A percentile compares a stretch with the other conserved stretches of the same genome.
phyloP scores from a whole-genome alignment of 2,797 vertebrate species.

The Tragelaphus oryx region DNA sequence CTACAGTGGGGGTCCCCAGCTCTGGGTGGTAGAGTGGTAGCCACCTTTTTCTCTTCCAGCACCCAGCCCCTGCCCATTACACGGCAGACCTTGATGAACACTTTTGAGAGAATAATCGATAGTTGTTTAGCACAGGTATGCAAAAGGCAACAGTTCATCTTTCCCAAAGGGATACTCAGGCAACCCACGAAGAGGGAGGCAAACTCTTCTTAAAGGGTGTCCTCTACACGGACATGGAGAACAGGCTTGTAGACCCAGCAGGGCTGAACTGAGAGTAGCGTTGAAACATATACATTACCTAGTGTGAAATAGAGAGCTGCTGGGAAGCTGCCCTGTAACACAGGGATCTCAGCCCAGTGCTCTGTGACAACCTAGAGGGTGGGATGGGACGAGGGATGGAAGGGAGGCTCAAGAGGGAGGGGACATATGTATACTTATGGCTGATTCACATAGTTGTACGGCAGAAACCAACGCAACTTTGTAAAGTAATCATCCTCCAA shows the following conservation, averaged over 20 bases:
- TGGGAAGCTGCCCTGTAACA: background rate
- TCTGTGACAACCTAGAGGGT: background rate
- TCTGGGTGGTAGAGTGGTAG: background rate
- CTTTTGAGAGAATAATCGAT: background rate
- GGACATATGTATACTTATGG: background rate
- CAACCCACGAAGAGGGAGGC: background rate
- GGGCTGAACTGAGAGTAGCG: background rate
- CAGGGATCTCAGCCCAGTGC: background rate
- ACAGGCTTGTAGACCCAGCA: background rate
- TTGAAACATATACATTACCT: background rate
- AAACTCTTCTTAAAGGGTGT: background rate
- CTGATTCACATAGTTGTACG: background rate
- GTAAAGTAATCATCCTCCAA: background rate
- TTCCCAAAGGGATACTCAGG: background rate
- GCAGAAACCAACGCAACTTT: background rate
- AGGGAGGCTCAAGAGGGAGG: background rate
- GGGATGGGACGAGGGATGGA: background rate
- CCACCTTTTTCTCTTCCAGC: background rate
- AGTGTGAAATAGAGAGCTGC: rapidly evolving
- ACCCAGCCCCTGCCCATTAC: background rate
- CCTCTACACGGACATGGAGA: background rate
- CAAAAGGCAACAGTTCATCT: background rate
- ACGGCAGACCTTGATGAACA: background rate
- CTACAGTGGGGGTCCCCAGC: background rate
- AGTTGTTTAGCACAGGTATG: background rate